Conservation (phyloP, 2,113 vertebrate species). For the Oryzias celebensis region DNA sequence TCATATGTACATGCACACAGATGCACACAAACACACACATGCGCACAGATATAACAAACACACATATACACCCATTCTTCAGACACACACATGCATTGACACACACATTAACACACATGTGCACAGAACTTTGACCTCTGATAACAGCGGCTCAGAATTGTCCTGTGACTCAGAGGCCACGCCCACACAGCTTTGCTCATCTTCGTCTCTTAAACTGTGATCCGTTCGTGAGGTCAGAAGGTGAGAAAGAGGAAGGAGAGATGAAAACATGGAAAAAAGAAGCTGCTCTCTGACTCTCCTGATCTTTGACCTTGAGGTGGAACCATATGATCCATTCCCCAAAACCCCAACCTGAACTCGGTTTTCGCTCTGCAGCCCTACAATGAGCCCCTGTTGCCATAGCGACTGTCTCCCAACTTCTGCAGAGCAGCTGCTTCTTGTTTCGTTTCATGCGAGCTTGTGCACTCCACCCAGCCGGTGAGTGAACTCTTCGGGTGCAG, state of each 20-base stretch:
- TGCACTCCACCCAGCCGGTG: background rate
- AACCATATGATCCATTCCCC: background rate
- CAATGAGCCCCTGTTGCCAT: too few relatives aligned
- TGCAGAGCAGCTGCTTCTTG: background rate
- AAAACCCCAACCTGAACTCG: background rate
- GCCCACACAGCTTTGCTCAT: background rate
- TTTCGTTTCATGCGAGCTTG: background rate
- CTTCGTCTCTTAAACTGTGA: background rate
- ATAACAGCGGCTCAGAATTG: too few relatives aligned
- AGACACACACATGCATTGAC: background rate
- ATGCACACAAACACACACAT: conserved; percentile 7
- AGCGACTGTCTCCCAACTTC: too few relatives aligned
- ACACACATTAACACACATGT: background rate
- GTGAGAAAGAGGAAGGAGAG: background rate
- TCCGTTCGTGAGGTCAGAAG: background rate
- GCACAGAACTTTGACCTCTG: too few relatives aligned
- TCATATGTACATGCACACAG: conserved; percentile 18
- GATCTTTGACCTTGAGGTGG: background rate
- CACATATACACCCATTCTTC: background rate
- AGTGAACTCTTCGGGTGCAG: background rate
- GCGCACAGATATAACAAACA: background rate
- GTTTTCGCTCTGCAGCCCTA: too few relatives aligned
- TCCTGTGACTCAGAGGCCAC: background rate
- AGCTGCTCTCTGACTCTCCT: background rate
- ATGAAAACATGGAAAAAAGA: rapidly evolving